These are phyloP conservation scores for Cricetomys ansorgei DNA, from an alignment of 2,113 vertebrate species.

Conservation along the genomic window DNA sequence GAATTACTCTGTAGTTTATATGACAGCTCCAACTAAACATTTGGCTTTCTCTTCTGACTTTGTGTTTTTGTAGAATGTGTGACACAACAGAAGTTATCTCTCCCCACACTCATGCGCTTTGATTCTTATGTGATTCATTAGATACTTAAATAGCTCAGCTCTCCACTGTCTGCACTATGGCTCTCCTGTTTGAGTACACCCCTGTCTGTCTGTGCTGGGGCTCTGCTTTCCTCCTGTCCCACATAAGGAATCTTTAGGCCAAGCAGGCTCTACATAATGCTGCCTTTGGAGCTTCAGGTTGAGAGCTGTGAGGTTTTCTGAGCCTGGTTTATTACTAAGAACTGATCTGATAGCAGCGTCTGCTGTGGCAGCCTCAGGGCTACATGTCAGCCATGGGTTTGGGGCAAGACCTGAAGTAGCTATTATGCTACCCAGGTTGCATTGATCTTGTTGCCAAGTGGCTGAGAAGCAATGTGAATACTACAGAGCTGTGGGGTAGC, in stretches of 20 bases:
- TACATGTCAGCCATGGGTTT: not conserved
- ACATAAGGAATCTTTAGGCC: not conserved
- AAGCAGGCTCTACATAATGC: not conserved
- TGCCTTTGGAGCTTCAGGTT: not conserved
- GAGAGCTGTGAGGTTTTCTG: not conserved
- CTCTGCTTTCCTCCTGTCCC: not conserved
- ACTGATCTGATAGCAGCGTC: not conserved
- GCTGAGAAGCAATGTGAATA: not conserved
- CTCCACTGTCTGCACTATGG: not conserved
- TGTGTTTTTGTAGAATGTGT: not conserved
- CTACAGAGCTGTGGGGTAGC: not conserved
- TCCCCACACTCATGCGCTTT: not conserved
- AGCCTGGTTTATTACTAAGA: not conserved
- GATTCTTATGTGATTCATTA: not conserved
- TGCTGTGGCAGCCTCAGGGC: not conserved
- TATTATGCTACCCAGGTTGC: not conserved
- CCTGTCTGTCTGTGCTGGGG: not conserved
- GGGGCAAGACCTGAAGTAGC: not conserved
- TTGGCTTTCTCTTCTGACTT: not conserved
- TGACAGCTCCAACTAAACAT: not conserved
- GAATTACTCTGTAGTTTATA: not conserved
- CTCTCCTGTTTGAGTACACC: not conserved
- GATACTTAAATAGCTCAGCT: not conserved
- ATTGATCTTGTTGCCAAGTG: not conserved
- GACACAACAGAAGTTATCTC: not conserved